These are phyloP conservation scores for Coccyzus lansbergi DNA, from an alignment of 2,797 vertebrate genomes.

Conservation along the genomic window DNA sequence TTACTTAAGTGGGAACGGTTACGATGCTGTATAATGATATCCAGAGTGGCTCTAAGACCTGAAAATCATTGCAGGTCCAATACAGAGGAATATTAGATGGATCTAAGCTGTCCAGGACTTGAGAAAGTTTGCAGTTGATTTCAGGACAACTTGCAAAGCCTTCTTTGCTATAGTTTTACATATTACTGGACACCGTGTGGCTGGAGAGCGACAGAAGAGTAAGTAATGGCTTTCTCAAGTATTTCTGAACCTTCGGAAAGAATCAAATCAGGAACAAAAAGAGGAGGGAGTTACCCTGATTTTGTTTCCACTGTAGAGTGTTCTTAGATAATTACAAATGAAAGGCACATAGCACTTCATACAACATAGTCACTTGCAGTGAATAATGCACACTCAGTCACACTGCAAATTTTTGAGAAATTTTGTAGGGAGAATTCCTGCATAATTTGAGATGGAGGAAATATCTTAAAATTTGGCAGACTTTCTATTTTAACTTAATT, in stretches of 20 bases:
- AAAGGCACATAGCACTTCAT: not conserved
- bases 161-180: not conserved
- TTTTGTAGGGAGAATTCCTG: not conserved
- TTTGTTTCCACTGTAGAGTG: not conserved
- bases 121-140: not conserved
- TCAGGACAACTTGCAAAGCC: not conserved
- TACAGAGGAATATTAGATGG: not conserved
- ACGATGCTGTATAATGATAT: not conserved
- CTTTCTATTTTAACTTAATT: not conserved
- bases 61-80: not conserved
- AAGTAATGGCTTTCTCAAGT: not conserved
- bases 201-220: not conserved
- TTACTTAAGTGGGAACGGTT: not conserved
- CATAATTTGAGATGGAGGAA: not conserved
- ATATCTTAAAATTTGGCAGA: not conserved
- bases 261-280: not conserved
- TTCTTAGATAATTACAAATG: not conserved
- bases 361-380: not conserved
- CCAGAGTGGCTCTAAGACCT: fast-evolving
- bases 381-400: not conserved
- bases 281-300: not conserved
- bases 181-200: not conserved
- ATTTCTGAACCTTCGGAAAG: not conserved
- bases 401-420: not conserved
- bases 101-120: not conserved